These are phyloP conservation scores for Blastobasis adustella DNA, from an alignment of 2,888 invertebrate genomes.

Conservation along the genomic window DNA sequence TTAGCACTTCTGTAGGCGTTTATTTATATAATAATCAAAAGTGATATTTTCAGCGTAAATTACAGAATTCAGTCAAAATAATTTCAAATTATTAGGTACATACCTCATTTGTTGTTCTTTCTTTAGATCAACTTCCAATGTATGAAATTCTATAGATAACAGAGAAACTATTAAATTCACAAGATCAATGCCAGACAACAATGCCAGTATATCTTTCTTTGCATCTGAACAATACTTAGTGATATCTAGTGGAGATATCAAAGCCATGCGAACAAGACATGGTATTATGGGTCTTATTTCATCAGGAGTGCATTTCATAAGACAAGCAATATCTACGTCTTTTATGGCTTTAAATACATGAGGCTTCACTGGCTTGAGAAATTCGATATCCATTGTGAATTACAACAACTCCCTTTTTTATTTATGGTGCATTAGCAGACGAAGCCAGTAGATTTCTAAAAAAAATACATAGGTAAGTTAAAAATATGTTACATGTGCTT, in stretches of 20 bases:
- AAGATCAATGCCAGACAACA: slow-evolving; percentile 92
- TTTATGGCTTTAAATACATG: slow-evolving; percentile 87
- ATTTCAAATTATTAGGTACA: background rate
- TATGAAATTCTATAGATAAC: slow-evolving; percentile 94
- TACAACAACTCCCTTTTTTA: too few relatives aligned
- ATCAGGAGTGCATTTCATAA: slow-evolving; percentile 82
- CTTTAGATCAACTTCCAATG: slow-evolving; percentile 92
- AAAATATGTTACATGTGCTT: too few relatives aligned
- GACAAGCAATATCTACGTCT: slow-evolving; percentile 84
- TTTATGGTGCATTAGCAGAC: slow-evolving; percentile 1
- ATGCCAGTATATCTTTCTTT: slow-evolving; percentile 90
- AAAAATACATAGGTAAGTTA: too few relatives aligned
- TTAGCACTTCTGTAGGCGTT: too few relatives aligned
- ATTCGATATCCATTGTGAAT: slow-evolving; percentile 39
- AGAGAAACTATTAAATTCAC: slow-evolving; percentile 96
- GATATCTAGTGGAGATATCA: slow-evolving; percentile 89
- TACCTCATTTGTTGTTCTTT: slow-evolving; percentile 92
- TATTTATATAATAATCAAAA: too few relatives aligned
- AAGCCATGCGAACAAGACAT: slow-evolving; percentile 94
- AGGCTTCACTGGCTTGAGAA: slow-evolving; percentile 77
- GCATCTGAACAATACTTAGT: slow-evolving; percentile 88
- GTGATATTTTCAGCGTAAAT: too few relatives aligned
- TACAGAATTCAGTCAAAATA: too few relatives aligned
- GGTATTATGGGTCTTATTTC: slow-evolving; percentile 94
- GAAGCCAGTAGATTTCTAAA: too few relatives aligned